Evolutionary conservation across 2,113 vertebrate genomes (phyloP), one percentile per base, ranked within the genome.

Genomic region (Lethenteron camtschaticum): DNA sequence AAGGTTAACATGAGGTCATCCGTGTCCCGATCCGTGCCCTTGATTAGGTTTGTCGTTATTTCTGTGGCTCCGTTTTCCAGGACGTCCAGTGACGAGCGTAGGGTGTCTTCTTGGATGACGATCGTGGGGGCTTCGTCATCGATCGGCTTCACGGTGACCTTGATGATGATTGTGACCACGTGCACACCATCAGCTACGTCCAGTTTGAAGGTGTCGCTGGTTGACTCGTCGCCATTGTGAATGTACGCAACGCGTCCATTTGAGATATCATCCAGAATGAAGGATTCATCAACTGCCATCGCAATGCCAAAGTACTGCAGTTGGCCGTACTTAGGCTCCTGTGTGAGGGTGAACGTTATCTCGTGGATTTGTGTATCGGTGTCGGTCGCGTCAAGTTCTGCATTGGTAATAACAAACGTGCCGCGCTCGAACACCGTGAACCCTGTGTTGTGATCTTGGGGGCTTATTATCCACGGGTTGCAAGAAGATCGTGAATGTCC

Each of bases 401-500:
- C 1, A 8, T 77, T 79, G 2, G 81, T 83, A 56, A 97, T 77
- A 68, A 84, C 68, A n/a, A 91, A 84, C 3, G 76, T 81, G 69
- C 85, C 85, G 41, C 83, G 82, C 72, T 88, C 85, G 58, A 81
- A 77, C 56, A 94, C 71, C 9, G 79, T 79, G 72, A 97, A 90
- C 60, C 90, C 90, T 2, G 85, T 86, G 75, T 96, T 96, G 69
- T 89, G 71, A 96, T 88, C 76, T 85, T 83, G 0, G 92, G 0
- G 92, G 90, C 56, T 85, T 89, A 76, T 95, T 95, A 78, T 97
- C 83, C 69, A 91, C 86, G 1, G 92, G 90, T 74, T 94, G 85
- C 69, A 97, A 70, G 75, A 87, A 83, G 72, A 97, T 82, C 1
- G 84, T 86, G 70, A 95, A 95, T 66, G 79, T 76, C 13, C 88